Conservation (phyloP, 2,888 invertebrate genomes). For the Rotaria macrura region DNA sequence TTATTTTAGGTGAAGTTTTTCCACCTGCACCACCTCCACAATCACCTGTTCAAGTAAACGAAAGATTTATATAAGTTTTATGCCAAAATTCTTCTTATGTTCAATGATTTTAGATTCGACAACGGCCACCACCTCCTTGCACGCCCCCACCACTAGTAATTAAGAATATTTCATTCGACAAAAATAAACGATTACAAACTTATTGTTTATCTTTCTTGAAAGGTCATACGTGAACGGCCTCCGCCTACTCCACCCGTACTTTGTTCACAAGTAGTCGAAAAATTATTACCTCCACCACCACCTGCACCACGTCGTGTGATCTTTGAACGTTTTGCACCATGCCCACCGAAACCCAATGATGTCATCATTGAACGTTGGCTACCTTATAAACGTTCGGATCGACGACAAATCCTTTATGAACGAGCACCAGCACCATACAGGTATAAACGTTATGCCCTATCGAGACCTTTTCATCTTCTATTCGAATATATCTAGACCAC, state of each 20-base stretch:
- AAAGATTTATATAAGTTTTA: not conserved
- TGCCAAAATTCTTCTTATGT: not conserved
- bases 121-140: not conserved
- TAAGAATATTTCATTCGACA: not conserved
- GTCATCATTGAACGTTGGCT: not conserved
- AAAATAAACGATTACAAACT: not conserved
- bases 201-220: not conserved
- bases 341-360: not conserved
- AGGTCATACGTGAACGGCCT: not conserved
- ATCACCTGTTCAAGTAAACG: not conserved
- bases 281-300: not conserved
- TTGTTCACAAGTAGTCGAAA: not conserved
- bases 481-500: not conserved
- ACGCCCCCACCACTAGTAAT: not conserved
- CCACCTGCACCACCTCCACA: not conserved
- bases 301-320: not conserved
- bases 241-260: not conserved
- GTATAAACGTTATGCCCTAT: not conserved
- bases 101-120: not conserved
- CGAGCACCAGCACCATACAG: not conserved
- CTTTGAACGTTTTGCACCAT: not conserved
- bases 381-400: not conserved
- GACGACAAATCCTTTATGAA: not conserved
- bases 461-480: no score
- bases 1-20: not conserved